Percentiles rank a stretch among this genome's conserved stretches.
These are phyloP conservation scores for Thymallus thymallus DNA, from an alignment of 2,113 vertebrate genomes.

Conservation along the genomic window DNA sequence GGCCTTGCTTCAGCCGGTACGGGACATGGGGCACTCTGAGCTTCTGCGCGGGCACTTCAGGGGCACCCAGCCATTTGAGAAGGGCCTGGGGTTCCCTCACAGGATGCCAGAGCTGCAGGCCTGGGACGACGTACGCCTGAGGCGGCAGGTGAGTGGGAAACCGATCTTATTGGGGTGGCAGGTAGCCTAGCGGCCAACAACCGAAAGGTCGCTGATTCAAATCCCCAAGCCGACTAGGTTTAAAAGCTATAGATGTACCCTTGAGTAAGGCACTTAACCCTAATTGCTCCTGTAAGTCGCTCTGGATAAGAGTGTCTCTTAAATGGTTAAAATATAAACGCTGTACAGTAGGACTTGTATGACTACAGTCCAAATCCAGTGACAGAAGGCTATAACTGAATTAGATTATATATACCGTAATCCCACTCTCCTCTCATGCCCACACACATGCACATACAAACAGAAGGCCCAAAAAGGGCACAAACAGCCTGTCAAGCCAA, in stretches of 20 bases:
- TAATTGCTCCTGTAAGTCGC: background rate
- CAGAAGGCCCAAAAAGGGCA: slow-evolving; percentile 70
- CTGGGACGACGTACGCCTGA: slow-evolving; percentile 72
- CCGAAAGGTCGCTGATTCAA: too few species aligned
- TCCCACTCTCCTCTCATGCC: background rate
- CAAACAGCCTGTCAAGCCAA: slow-evolving; percentile 58
- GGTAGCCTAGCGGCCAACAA: background rate
- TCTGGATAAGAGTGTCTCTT: background rate
- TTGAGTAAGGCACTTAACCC: too few species aligned
- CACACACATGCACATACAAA: slow-evolving; percentile 33
- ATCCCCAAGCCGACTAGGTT: too few species aligned
- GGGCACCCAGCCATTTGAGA: slow-evolving; percentile 78
- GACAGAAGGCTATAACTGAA: background rate
- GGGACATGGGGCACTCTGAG: slow-evolving; percentile 78
- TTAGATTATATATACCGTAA: background rate
- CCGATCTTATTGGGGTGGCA: too few species aligned
- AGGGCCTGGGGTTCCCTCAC: slow-evolving; percentile 76
- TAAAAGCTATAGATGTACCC: too few species aligned
- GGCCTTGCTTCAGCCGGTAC: slow-evolving; percentile 74
- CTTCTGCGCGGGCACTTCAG: slow-evolving; percentile 75
- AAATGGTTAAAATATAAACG: background rate
- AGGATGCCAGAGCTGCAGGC: slow-evolving; percentile 68
- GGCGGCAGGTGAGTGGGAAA: slow-evolving; percentile 69
- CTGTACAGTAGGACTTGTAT: background rate
- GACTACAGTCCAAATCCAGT: background rate